These are phyloP conservation scores for Bos indicus DNA, from an alignment of 2,113 vertebrate species.

Conservation along the genomic window DNA sequence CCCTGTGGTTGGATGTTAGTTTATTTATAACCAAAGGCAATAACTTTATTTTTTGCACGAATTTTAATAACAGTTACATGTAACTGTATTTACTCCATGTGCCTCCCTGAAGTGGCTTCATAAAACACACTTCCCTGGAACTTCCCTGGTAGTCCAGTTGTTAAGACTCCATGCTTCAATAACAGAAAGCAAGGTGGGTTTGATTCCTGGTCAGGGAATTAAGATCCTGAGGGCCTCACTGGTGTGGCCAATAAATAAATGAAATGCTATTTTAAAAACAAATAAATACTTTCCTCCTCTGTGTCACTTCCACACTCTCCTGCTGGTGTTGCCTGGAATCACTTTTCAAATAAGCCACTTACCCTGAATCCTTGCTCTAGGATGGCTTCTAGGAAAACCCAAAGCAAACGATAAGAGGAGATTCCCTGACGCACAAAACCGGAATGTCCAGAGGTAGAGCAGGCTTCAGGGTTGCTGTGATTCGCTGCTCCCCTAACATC, in stretches of 20 bases:
- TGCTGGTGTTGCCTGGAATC: neutral
- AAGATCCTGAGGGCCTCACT: neutral
- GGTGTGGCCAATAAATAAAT: neutral
- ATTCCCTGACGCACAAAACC: neutral
- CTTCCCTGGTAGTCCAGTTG: neutral
- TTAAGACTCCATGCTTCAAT: neutral
- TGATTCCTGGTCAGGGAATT: neutral
- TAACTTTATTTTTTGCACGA: neutral
- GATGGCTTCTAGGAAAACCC: neutral
- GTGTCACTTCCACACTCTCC: neutral
- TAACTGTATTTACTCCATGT: neutral
- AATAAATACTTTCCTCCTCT: neutral
- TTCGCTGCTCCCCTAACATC: neutral
- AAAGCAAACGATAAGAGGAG: neutral
- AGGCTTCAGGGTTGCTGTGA: neutral
- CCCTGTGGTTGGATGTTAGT: neutral
- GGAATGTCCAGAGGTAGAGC: neutral
- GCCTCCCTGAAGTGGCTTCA: neutral
- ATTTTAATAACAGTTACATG: neutral
- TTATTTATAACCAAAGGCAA: neutral
- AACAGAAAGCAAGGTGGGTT: neutral
- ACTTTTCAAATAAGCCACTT: neutral
- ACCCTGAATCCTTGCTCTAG: neutral
- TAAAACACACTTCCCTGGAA: neutral
- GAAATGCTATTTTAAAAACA: neutral